Percentiles rank a stretch among this genome's conserved stretches.
Conservation (phyloP, 2,888 invertebrate species). For the Molanna angustata region DNA sequence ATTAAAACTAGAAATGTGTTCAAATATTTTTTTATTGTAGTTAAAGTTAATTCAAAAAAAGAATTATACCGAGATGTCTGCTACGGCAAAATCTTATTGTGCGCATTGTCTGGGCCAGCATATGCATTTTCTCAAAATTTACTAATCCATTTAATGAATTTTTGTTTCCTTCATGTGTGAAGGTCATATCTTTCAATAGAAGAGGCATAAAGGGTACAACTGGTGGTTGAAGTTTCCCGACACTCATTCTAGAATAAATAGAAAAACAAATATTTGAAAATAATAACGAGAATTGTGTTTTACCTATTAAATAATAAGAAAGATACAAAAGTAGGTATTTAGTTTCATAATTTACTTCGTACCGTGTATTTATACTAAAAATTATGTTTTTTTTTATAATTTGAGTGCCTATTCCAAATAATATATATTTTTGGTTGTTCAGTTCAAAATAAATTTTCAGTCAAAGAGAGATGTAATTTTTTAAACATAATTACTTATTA, state of each 20-base stretch:
- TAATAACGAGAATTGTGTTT: background rate
- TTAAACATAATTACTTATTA: too few species aligned
- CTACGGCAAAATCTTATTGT: constrained; percentile 73
- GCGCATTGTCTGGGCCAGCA: constrained; percentile 79
- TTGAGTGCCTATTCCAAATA: too few species aligned
- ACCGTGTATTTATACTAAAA: too few species aligned
- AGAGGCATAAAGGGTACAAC: constrained; percentile 82
- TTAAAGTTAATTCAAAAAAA: too few species aligned
- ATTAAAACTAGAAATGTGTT: too few species aligned
- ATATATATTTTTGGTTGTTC: too few species aligned
- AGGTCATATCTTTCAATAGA: constrained; percentile 76
- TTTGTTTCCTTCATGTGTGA: constrained; percentile 84
- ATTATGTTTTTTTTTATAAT: too few species aligned
- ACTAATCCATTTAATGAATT: constrained; percentile 75
- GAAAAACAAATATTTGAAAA: background rate
- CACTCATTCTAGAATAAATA: constrained; percentile 52
- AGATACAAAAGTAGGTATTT: background rate
- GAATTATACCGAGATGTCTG: constrained; percentile 65
- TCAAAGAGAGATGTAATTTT: too few species aligned
- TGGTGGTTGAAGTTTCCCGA: constrained; percentile 73
- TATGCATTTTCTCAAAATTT: constrained; percentile 89
- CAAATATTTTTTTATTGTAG: too few species aligned
- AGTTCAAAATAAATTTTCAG: too few species aligned
- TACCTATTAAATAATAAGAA: background rate
- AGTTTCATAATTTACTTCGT: too few species aligned